A percentile compares a stretch with the other conserved stretches of the same genome.
Conservation (phyloP, 2,888 invertebrate species). For the Sylvicola cinctus region DNA sequence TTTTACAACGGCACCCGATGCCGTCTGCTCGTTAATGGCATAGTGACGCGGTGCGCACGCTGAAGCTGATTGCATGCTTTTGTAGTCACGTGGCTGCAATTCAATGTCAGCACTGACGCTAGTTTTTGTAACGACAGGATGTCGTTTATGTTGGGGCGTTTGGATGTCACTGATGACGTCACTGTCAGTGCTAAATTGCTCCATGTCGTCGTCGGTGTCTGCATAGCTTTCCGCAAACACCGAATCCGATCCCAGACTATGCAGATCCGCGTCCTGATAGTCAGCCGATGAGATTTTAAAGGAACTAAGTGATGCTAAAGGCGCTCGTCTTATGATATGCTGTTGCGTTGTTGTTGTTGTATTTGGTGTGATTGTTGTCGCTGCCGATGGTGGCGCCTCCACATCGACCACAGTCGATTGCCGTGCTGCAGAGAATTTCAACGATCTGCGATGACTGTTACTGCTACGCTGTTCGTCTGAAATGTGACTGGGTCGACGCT, state of each 20-base stretch:
- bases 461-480: background rate
- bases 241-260: slow-evolving; percentile 55
- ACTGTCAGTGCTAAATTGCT: slow-evolving; percentile 67
- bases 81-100: background rate
- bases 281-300: slow-evolving; percentile 47
- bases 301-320: slow-evolving; percentile 62
- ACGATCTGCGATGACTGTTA: background rate
- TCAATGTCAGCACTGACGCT: background rate
- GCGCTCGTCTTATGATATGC: slow-evolving; percentile 35
- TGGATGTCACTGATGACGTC: slow-evolving; percentile 29
- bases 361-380: slow-evolving; percentile 12
- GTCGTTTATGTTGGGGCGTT: slow-evolving; percentile 8
- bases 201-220: slow-evolving; percentile 69
- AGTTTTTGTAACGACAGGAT: background rate
- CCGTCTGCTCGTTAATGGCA: too few relatives aligned
- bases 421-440: too few relatives aligned
- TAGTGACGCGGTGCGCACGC: too few relatives aligned
- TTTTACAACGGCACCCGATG: too few relatives aligned
- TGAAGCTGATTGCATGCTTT: background rate
- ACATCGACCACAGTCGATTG: too few relatives aligned
- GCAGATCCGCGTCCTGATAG: slow-evolving; percentile 46
- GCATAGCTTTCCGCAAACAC: slow-evolving; percentile 51
- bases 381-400: too few relatives aligned
- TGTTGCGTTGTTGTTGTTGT: slow-evolving; percentile 10
- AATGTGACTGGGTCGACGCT: slow-evolving; percentile 2